These are phyloP conservation scores for Hylomyscus alleni DNA, from an alignment of 2,797 vertebrate species.

Conservation along the genomic window DNA sequence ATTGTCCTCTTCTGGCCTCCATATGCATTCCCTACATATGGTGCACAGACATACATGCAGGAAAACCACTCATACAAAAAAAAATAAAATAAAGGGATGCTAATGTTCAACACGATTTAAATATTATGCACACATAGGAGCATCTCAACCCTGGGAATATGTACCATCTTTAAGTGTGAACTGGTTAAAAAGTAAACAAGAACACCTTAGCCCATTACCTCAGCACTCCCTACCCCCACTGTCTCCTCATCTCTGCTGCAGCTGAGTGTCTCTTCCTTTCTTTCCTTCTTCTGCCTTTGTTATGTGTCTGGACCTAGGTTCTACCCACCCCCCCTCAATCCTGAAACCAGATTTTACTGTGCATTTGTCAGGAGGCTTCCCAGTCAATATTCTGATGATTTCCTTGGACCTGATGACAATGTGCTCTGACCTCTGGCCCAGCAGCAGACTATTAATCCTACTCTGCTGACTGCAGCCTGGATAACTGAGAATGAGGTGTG, in stretches of 20 bases:
- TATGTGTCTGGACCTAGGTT: neutral
- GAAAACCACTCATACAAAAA: neutral
- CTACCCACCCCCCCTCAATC: neutral
- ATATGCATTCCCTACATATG: neutral
- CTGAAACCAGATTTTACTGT: neutral
- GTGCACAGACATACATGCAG: neutral
- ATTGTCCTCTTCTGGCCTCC: neutral
- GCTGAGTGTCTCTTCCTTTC: neutral
- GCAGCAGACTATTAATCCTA: neutral
- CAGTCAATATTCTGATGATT: neutral
- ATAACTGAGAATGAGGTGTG: neutral
- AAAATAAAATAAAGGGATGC: neutral
- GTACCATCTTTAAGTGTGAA: neutral
- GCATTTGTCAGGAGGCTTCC: neutral
- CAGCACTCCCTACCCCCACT: neutral
- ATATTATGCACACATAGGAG: neutral
- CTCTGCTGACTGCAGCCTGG: fast-evolving
- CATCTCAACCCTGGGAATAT: neutral
- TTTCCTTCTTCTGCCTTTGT: neutral
- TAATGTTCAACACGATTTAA: neutral
- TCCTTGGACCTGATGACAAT: neutral
- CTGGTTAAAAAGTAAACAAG: neutral
- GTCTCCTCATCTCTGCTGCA: too few species aligned
- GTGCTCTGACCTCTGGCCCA: neutral
- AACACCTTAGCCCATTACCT: neutral